Evolutionary conservation across 2,888 invertebrate genomes (phyloP), one percentile per base, ranked within the genome.

Genomic region (Heliothis peltigera): DNA sequence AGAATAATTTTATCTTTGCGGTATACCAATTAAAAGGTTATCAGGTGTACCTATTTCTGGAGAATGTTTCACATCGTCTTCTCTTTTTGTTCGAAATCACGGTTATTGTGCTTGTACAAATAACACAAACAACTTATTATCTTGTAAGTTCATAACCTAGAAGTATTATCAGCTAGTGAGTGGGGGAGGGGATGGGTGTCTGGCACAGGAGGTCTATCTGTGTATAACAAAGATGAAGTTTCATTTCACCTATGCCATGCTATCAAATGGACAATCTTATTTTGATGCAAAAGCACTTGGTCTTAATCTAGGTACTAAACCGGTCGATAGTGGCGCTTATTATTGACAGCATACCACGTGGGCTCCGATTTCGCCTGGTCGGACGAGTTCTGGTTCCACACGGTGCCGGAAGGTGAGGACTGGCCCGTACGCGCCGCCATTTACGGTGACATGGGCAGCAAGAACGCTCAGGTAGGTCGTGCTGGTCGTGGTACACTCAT

Each of bases 381-480:
- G 0, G 95, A 96, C 39, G 77, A 96, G 80, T 98, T 97, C 90
- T 96, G 95, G 85, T 98, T 99, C 91, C 96, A 92, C 79, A 98
- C 98, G 0, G 95, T 96, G 0, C 97, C 97, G 0, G 89, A 91
- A 1, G 95, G 96, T 15, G 87, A 94, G n/a, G 86, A 96, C 73
- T 98, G 98, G 98, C 95, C 96, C 18, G 98, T 98, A 0, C 95
- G 96, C 18, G 94, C 99, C 44, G 99, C 98, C 25, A 96, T 99
- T 79, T 99, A 97, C 86, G 99, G 99, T 0, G 99, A 99, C 89
- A 97, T 99, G 97, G 99, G 99, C 32, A 98, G 97, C 87, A 97
- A 96, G 78, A 99, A 99, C 92, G 98, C 98, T 1, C 97, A 97
- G 79, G 95, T 95, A 65, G 79, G 89, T 81, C 32, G 28, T 7